phyloP scores from a whole-genome alignment of 2,888 invertebrate species.

The Psylliodes chrysocephalus region DNA sequence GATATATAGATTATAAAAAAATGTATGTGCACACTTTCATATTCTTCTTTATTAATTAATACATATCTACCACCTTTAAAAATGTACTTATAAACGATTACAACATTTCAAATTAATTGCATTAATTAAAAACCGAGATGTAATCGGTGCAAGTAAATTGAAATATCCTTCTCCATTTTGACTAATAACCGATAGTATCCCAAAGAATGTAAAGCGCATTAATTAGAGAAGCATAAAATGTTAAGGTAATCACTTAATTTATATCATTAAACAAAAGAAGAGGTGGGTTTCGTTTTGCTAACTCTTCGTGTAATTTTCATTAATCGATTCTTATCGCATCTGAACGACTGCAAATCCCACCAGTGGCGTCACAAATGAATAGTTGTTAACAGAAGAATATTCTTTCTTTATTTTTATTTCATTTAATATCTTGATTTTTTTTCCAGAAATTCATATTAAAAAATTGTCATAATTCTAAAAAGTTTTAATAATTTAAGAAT shows the following conservation, averaged over 20 bases:
- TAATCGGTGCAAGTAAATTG: neutral
- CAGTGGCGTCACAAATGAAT: constrained; percentile 10
- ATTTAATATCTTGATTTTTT: too few species aligned
- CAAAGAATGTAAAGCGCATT: constrained; percentile 13
- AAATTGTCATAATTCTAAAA: too few species aligned
- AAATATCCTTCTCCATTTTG: neutral
- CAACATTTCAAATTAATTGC: neutral
- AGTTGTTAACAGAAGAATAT: too few species aligned
- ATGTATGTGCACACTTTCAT: too few species aligned
- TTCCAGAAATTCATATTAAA: too few species aligned
- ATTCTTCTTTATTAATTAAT: too few species aligned
- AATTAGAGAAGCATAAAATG: constrained; percentile 18
- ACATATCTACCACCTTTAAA: too few species aligned
- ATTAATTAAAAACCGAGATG: neutral
- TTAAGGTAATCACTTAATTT: constrained; percentile 24
- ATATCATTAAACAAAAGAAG: constrained; percentile 25
- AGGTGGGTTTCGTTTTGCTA: constrained; percentile 12
- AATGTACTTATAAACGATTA: too few species aligned
- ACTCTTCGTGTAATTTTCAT: constrained; percentile 22
- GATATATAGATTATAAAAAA: too few species aligned
- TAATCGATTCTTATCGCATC: constrained; percentile 25
- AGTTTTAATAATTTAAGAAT: too few species aligned
- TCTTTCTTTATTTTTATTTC: too few species aligned
- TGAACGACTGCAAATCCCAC: constrained; percentile 17
- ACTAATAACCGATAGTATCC: constrained; percentile 11